Conservation (phyloP, 1,140 invertebrate genomes). For the Megalonaias nervosa region DNA sequence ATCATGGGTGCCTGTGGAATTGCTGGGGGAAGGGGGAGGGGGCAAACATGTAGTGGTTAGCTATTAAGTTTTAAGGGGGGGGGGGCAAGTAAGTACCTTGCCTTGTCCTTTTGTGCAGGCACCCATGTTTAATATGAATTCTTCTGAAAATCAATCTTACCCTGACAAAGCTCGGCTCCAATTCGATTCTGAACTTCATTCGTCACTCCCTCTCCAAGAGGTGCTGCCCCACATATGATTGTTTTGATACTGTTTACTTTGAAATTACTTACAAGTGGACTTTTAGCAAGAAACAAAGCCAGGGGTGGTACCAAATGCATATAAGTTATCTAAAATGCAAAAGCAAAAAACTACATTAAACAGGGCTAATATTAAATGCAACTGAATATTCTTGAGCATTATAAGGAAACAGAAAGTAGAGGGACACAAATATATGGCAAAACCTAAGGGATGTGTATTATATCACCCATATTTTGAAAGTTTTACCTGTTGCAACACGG, state of each 20-base stretch:
- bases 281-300: constrained; percentile 67
- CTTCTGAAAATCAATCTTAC: constrained; percentile 19
- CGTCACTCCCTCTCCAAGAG: constrained; percentile 59
- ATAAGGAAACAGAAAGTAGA: too few relatives aligned
- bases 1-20: not conserved
- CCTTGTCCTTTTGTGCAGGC: too few relatives aligned
- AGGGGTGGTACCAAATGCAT: constrained; percentile 66
- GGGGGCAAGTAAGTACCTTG: too few relatives aligned
- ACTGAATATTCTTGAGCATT: too few relatives aligned
- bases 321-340: constrained; percentile 47
- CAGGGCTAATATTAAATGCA: not conserved
- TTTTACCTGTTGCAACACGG: too few relatives aligned
- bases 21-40: not conserved
- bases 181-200: constrained; percentile 52
- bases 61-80: too few relatives aligned
- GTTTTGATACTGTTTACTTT: constrained; percentile 48
- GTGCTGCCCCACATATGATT: constrained; percentile 64
- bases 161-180: constrained; percentile 42
- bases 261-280: constrained; percentile 57
- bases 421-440: too few relatives aligned
- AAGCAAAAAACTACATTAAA: not conserved
- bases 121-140: not conserved
- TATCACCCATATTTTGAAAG: too few relatives aligned
- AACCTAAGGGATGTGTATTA: too few relatives aligned
- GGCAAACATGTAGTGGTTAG: not conserved